Base-by-base conservation (phyloP, 2,113 vertebrate genomes). In the Loxodonta africana region DNA sequence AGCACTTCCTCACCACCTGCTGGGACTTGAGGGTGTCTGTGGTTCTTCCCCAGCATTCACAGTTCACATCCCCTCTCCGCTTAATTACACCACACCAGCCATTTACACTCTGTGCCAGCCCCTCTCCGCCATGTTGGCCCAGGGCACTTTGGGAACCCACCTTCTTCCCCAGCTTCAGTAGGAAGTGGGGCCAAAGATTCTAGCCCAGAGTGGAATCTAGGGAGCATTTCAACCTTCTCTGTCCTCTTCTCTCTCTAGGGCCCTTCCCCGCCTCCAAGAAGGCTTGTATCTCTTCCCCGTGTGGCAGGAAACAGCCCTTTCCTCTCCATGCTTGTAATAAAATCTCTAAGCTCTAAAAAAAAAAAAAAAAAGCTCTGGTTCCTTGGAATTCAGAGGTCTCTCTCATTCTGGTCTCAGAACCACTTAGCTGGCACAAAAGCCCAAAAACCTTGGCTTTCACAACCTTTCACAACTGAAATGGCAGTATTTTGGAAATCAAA, bases 111-210 rank as follows among this genome's bases (percentile, higher is more conserved):
- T 33, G 57, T 25, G 28, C 14, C 46, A n/a, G 80, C 18, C n/a
- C 9, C 0, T 8, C 6, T 10, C 25, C 5, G 0, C 11, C 8
- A 3, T 12, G 46, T 37, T 7, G 15, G 46, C 63, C 44, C 44
- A 67, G 57, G 44, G 51, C 26, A 6, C n/a, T 37, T 2, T 6
- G 74, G 76, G 28, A 57, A 5, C 33, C 60, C 3, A 6, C 20
- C 71, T 90, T 74, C 48, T 41, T 80, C 74, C 48, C 53, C 46
- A 63, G 33, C 65, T 63, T 53, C 33, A 76, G 62, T 71, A 53
- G 25, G 26, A n/a, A 91, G 37, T 69, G 6, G 65, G 41, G 21
- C 73, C 60, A 3, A 4, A 73, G 26, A 44, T 3, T 17, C 2
- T 2, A 3, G 62, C 57, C 37, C 4, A 14, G 57, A 37, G 33